Percentiles rank a stretch among this genome's conserved stretches.
Conservation (phyloP, 2,797 vertebrate species). For the Sebastes diploproa region DNA sequence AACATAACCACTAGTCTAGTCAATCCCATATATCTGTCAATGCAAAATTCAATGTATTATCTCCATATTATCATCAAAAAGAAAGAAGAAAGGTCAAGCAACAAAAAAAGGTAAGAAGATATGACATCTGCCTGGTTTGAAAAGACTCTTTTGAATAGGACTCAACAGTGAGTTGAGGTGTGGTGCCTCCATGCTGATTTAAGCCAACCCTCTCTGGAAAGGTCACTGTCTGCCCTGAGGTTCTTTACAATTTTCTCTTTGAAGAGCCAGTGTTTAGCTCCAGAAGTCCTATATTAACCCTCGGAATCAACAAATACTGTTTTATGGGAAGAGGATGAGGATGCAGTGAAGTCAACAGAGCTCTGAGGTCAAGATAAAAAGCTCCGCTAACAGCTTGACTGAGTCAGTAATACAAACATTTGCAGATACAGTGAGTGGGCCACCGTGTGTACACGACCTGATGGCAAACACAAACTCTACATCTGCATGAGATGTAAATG, state of each 20-base stretch:
- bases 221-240: constrained; percentile 49
- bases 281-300: constrained; percentile 65
- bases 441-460: constrained; percentile 37
- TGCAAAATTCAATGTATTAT: constrained; percentile 41
- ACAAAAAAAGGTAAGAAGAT: not conserved
- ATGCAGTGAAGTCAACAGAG: constrained; percentile 57
- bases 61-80: constrained; percentile 54
- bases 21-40: not conserved
- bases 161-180: constrained; percentile 27
- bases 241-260: constrained; percentile 52
- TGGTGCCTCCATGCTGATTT: constrained; percentile 18
- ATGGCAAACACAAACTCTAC: constrained; percentile 28
- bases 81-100: not conserved
- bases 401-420: constrained; percentile 65
- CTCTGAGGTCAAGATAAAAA: constrained; percentile 66
- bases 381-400: constrained; percentile 50
- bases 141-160: constrained; percentile 6
- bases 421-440: constrained; percentile 39
- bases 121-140: not conserved
- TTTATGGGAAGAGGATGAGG: constrained; percentile 72
- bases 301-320: constrained; percentile 68
- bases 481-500: constrained; percentile 23
- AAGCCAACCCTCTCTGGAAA: constrained; percentile 33
- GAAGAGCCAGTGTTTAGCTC: constrained; percentile 56
- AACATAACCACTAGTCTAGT: not conserved